Evolutionary conservation across 2,113 vertebrate species (phyloP).

Genomic region (Sterrhoptilus dennistouni): DNA sequence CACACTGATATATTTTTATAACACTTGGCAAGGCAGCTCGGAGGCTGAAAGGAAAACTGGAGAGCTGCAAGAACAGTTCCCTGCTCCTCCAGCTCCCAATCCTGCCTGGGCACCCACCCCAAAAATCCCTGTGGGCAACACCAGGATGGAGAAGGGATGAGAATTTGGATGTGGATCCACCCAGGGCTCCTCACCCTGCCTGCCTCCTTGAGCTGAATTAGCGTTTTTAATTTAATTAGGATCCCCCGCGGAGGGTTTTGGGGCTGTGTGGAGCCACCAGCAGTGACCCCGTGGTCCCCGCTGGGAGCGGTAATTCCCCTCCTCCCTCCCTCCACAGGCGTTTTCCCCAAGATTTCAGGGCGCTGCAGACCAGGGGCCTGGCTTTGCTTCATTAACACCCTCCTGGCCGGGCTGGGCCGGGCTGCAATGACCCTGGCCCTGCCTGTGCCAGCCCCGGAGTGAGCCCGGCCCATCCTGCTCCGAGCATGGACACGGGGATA

Average conservation of each 20-base stretch:
- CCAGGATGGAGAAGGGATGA: fast-evolving
- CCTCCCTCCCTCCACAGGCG: background rate
- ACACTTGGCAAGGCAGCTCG: conserved; percentile 62
- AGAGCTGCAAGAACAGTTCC: background rate
- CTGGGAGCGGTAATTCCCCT: background rate
- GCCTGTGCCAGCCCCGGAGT: too few species aligned
- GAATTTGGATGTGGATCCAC: fast-evolving
- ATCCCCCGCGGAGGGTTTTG: background rate
- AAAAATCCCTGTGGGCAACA: fast-evolving
- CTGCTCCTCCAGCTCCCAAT: background rate
- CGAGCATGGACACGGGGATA: too few species aligned
- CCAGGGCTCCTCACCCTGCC: fast-evolving
- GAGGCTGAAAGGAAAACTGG: conserved; percentile 17
- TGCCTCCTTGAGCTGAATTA: fast-evolving
- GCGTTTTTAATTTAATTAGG: background rate
- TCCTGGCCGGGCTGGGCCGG: background rate
- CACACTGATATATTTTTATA: conserved; percentile 69
- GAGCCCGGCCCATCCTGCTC: too few species aligned
- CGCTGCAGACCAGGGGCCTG: background rate
- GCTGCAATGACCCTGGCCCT: too few species aligned
- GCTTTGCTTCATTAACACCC: conserved; percentile 22
- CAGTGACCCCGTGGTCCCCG: background rate
- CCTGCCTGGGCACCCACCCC: background rate
- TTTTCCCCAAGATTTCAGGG: background rate
- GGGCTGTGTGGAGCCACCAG: background rate